Percentiles rank a stretch among this genome's conserved stretches.
Conservation (phyloP, 2,797 vertebrate species). For the Anolis apletophallus region DNA sequence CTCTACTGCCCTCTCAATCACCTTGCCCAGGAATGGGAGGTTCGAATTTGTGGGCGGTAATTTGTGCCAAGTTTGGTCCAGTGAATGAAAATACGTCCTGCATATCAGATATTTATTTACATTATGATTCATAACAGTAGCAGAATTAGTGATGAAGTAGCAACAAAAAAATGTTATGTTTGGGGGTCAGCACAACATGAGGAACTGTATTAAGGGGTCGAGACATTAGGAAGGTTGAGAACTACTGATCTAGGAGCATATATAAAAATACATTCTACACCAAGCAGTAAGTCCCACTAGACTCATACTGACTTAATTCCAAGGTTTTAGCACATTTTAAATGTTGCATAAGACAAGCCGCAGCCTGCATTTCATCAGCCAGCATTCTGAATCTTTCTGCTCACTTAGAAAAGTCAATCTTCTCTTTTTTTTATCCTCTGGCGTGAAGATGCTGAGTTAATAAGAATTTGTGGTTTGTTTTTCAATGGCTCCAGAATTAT, state of each 20-base stretch:
- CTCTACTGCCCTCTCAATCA: no score
- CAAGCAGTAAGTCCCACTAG: background rate
- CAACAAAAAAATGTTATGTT: no score
- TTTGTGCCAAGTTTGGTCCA: no score
- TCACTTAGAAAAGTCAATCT: conserved; percentile 57
- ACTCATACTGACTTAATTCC: background rate
- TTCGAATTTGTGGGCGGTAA: no score
- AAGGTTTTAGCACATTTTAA: background rate
- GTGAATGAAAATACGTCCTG: no score
- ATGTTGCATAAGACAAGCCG: background rate
- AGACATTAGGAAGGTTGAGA: no score
- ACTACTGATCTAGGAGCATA: background rate
- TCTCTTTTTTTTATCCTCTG: conserved; percentile 50
- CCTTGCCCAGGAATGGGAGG: no score
- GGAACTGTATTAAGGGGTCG: no score
- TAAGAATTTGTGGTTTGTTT: conserved; percentile 37
- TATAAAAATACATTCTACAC: background rate
- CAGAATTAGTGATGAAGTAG: no score
- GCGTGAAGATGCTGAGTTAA: conserved; percentile 38
- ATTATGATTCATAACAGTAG: no score
- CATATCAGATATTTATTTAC: no score
- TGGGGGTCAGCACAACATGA: no score
- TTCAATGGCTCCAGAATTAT: conserved; percentile 28
- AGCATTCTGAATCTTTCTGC: conserved; percentile 44
- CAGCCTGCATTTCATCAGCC: background rate